A percentile compares a stretch with the other conserved stretches of the same genome.
Conservation (phyloP, 2,113 vertebrate species). For the Naja naja region DNA sequence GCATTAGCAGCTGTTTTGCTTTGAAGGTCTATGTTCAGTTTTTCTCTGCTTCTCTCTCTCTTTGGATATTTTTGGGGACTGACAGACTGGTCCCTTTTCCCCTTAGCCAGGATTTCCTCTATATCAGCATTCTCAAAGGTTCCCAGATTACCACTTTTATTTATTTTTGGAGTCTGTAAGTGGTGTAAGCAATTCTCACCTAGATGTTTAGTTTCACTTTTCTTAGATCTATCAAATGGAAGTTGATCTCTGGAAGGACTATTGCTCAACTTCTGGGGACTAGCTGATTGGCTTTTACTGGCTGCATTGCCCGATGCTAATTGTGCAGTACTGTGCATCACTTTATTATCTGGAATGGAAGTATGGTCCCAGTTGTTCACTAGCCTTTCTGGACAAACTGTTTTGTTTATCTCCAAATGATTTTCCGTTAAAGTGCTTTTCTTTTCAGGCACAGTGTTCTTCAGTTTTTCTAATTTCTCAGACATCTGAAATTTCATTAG, state of each 20-base stretch:
- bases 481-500: conserved; percentile 57
- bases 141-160: conserved; percentile 49
- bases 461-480: conserved; percentile 64
- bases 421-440: conserved; percentile 68
- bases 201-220: conserved; percentile 55
- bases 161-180: conserved; percentile 58
- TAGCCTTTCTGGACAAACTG: conserved; percentile 54
- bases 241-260: conserved; percentile 44
- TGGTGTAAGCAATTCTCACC: conserved; percentile 37
- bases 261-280: conserved; percentile 65
- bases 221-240: conserved; percentile 65
- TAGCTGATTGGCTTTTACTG: conserved; percentile 66
- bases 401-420: conserved; percentile 52
- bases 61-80: conserved; percentile 75
- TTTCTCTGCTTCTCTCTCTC: conserved; percentile 53
- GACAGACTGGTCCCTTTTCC: conserved; percentile 54
- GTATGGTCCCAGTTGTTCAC: conserved; percentile 62
- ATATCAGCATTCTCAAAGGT: conserved; percentile 20
- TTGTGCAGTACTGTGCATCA: conserved; percentile 38
- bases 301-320: conserved; percentile 47
- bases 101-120: conserved; percentile 28
- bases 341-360: conserved; percentile 50
- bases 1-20: not conserved
- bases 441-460: conserved; percentile 63
- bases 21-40: not conserved